A percentile compares a stretch with the other conserved stretches of the same genome.
phyloP scores from a whole-genome alignment of 2,888 invertebrate species.

The Andrena praecox region DNA sequence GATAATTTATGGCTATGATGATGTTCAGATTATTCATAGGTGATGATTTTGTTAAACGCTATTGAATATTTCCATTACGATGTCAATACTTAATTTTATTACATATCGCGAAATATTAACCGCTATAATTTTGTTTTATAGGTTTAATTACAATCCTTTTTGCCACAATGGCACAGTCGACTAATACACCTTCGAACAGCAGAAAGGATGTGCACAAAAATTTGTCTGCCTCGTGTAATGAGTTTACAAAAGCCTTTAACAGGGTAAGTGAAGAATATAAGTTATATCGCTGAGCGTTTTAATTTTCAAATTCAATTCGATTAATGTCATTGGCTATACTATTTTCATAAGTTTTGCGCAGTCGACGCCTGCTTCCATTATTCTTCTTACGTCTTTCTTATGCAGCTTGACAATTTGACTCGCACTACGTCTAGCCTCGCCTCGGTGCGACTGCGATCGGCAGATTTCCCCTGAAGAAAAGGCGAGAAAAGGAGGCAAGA shows the following conservation, averaged over 20 bases:
- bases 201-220: constrained; percentile 6
- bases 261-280: constrained; percentile 49
- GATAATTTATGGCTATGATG: constrained; percentile 6
- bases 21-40: constrained; percentile 27
- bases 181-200: background rate
- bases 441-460: too few species aligned
- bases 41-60: constrained; percentile 15
- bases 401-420: too few species aligned
- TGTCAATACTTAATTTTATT: background rate
- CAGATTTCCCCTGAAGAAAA: too few species aligned
- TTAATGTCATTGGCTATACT: background rate
- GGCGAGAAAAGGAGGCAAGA: too few species aligned
- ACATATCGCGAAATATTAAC: background rate
- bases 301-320: background rate
- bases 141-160: constrained; percentile 32
- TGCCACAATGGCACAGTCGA: constrained; percentile 1
- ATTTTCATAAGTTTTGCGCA: too few species aligned
- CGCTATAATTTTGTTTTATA: constrained; percentile 23
- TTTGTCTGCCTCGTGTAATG: constrained; percentile 57
- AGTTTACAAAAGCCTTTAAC: constrained; percentile 59
- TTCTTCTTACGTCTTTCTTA: too few species aligned
- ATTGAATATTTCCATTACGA: constrained; percentile 5
- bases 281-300: background rate
- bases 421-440: too few species aligned
- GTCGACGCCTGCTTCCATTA: too few species aligned